Percentiles rank a stretch among this genome's conserved stretches.
Conservation (phyloP, 2,113 vertebrate species). For the Poecilia latipinna region DNA sequence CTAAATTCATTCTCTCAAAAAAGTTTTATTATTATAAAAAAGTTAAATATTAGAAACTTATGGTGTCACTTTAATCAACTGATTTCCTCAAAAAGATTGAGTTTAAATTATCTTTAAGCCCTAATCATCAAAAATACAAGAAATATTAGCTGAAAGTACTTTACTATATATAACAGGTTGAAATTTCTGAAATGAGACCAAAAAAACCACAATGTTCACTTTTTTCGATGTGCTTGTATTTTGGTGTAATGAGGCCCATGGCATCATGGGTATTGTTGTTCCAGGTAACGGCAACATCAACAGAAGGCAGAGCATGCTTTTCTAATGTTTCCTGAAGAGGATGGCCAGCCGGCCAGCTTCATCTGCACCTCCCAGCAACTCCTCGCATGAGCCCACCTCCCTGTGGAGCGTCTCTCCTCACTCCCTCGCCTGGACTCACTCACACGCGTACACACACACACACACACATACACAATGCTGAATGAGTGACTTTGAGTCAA, state of each 20-base stretch:
- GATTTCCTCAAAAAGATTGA: no score
- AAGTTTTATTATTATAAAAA: no score
- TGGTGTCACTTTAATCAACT: no score
- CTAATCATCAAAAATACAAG: no score
- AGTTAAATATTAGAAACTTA: no score
- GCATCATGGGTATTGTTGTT: conserved; percentile 41
- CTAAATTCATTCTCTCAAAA: no score
- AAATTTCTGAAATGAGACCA: no score
- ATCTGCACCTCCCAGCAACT: conserved; percentile 33
- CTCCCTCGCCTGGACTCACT: conserved; percentile 23
- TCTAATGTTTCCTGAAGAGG: conserved; percentile 78
- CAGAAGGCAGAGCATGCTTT: conserved; percentile 99
- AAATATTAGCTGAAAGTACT: no score
- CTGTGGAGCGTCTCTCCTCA: conserved; percentile 16
- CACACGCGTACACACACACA: conserved; percentile 27
- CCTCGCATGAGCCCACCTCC: conserved; percentile 70
- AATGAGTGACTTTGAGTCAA: conserved; percentile 52
- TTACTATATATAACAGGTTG: no score
- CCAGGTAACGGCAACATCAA: conserved; percentile 93
- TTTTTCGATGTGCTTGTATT: background rate
- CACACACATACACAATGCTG: conserved; percentile 17
- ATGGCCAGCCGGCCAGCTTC: background rate
- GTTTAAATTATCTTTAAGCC: no score
- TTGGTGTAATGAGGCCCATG: background rate
- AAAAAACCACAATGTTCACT: no score